Evolutionary conservation across 1,140 invertebrate genomes (phyloP).

Genomic region (Protaetia brevitarsis): DNA sequence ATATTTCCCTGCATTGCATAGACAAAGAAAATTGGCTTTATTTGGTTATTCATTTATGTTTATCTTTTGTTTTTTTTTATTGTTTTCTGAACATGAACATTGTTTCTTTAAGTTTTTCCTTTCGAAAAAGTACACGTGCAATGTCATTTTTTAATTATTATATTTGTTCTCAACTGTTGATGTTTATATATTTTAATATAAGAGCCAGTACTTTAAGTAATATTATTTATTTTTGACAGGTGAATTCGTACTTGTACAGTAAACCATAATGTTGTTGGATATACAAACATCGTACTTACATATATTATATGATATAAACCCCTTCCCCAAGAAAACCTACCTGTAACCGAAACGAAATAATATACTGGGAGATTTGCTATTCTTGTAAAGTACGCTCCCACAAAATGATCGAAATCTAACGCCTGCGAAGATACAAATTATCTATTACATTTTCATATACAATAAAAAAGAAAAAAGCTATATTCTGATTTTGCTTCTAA

Average conservation of each 20-base stretch:
- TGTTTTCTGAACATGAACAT: constrained; percentile 21
- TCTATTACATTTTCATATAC: not conserved
- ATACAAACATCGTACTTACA: constrained; percentile 29
- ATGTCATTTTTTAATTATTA: constrained; percentile 32
- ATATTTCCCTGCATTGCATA: constrained; percentile 35
- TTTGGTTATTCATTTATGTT: constrained; percentile 1
- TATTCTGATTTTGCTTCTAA: no score
- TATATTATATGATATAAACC: constrained; percentile 3
- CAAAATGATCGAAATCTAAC: not conserved
- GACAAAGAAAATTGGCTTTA: constrained; percentile 22
- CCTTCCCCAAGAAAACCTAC: constrained; percentile 11
- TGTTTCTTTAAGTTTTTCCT: constrained; percentile 5
- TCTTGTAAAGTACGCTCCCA: no score
- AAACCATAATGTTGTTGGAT: constrained; percentile 28
- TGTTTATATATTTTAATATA: constrained; percentile 50
- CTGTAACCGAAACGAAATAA: constrained; percentile 3
- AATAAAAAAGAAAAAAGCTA: no score
- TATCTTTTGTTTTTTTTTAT: not conserved
- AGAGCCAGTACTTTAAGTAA: constrained; percentile 49
- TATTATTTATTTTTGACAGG: constrained; percentile 46
- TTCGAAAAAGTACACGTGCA: constrained; percentile 36
- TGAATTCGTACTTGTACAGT: constrained; percentile 33
- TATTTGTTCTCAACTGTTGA: constrained; percentile 46
- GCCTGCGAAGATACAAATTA: not conserved
- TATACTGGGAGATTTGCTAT: constrained; percentile 19